Percentiles rank a stretch among this genome's conserved stretches.
phyloP scores from a whole-genome alignment of 2,797 vertebrate genomes.

The Vespertilio murinus region DNA sequence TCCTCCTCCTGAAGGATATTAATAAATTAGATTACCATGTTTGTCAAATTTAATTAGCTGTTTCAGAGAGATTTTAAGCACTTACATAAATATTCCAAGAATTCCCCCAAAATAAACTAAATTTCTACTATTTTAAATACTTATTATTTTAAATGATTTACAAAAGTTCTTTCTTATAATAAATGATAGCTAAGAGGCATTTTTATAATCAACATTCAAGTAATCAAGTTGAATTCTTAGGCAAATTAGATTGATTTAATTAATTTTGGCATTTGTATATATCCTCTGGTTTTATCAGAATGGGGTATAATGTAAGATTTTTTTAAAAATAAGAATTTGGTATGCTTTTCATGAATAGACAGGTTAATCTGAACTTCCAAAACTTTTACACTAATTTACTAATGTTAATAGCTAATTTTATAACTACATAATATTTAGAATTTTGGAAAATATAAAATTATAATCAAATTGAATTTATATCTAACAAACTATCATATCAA shows the following conservation, averaged over 20 bases:
- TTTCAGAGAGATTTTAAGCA: conserved; percentile 35
- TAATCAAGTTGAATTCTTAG: not conserved
- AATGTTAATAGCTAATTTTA: not conserved
- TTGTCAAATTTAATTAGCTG: conserved; percentile 24
- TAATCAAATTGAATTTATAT: conserved; percentile 7
- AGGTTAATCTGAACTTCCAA: conserved; percentile 8
- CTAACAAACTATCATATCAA: not conserved
- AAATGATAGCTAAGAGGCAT: not conserved
- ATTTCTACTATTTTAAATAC: not conserved
- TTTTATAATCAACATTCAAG: conserved; percentile 18
- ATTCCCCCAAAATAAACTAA: not conserved
- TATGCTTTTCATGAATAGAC: not conserved
- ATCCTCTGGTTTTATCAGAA: not conserved
- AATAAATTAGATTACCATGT: conserved; percentile 32
- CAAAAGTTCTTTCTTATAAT: not conserved
- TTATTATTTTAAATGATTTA: not conserved
- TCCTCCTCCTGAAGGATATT: not conserved
- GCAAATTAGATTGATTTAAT: not conserved
- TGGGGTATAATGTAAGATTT: not conserved
- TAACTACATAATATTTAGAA: not conserved
- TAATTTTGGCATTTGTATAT: not conserved
- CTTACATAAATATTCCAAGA: conserved; percentile 18
- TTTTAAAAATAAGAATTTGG: not conserved
- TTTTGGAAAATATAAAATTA: not conserved
- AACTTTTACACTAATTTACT: conserved; percentile 2